Percentiles rank a stretch among this genome's conserved stretches.
phyloP scores from a whole-genome alignment of 2,797 vertebrate genomes.

The Thripadectes ignobilis region DNA sequence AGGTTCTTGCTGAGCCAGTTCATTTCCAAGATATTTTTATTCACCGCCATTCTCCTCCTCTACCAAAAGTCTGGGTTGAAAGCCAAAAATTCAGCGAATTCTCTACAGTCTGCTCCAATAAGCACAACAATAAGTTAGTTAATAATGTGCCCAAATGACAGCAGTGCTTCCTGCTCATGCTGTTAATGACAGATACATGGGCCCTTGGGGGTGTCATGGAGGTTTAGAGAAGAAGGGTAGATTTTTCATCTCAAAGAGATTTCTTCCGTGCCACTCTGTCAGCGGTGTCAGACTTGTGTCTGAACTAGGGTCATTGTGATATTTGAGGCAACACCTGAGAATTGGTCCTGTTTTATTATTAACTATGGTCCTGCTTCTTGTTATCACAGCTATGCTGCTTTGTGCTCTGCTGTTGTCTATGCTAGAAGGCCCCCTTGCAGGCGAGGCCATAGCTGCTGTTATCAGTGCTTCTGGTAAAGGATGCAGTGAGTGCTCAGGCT shows the following conservation, averaged over 20 bases:
- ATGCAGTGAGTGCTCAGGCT: not conserved
- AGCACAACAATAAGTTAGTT: not conserved
- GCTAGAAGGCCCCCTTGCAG: not conserved
- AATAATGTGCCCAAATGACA: not conserved
- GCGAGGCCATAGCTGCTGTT: not conserved
- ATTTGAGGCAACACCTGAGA: not conserved
- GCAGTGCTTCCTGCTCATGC: not conserved
- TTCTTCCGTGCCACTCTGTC: not conserved
- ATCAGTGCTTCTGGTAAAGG: not conserved
- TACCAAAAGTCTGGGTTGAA: not conserved
- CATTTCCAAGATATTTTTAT: constrained; percentile 29
- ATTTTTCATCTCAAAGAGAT: not conserved
- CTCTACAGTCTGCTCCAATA: not conserved
- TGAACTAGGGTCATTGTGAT: not conserved
- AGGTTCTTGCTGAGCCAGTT: not conserved
- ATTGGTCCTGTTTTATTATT: not conserved
- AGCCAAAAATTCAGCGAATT: not conserved
- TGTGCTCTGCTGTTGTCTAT: not conserved
- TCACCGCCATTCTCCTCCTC: not conserved
- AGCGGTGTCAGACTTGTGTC: not conserved
- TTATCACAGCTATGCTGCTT: not conserved
- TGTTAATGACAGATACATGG: not conserved
- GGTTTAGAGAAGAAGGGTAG: not conserved
- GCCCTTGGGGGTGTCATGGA: not conserved
- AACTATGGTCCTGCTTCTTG: not conserved